phyloP scores from a whole-genome alignment of 2,113 vertebrate species.

The Prinia subflava region DNA sequence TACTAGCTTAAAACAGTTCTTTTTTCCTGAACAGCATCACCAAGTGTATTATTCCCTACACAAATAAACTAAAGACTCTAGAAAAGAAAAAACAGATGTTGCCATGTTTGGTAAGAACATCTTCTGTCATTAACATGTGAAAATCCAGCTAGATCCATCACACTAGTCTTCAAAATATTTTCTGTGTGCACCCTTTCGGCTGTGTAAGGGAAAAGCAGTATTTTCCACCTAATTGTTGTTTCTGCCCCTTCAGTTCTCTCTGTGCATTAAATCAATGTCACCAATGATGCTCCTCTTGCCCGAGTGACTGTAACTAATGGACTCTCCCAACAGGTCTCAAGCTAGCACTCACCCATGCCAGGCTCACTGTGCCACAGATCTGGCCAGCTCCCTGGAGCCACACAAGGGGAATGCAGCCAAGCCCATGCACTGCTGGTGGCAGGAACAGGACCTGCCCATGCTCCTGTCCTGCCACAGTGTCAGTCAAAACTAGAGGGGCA shows the following conservation, averaged over 20 bases:
- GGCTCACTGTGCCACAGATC: neutral
- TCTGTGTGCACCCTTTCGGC: accelerated
- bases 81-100: neutral
- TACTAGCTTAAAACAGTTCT: neutral
- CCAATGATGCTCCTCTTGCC: neutral
- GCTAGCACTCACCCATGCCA: neutral
- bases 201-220: neutral
- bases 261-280: neutral
- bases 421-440: neutral
- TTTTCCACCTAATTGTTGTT: neutral
- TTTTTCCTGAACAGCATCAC: slow-evolving; percentile 8
- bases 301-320: neutral
- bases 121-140: neutral
- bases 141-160: neutral
- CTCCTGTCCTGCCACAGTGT: accelerated
- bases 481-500: neutral
- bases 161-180: neutral
- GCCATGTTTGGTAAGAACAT: neutral
- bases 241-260: neutral
- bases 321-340: neutral
- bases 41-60: neutral
- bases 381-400: accelerated
- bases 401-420: neutral
- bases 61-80: neutral
- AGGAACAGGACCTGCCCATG: neutral